A percentile compares a stretch with the other conserved stretches of the same genome.
Conservation (phyloP, 2,113 vertebrate genomes). For the Istiophorus platypterus region DNA sequence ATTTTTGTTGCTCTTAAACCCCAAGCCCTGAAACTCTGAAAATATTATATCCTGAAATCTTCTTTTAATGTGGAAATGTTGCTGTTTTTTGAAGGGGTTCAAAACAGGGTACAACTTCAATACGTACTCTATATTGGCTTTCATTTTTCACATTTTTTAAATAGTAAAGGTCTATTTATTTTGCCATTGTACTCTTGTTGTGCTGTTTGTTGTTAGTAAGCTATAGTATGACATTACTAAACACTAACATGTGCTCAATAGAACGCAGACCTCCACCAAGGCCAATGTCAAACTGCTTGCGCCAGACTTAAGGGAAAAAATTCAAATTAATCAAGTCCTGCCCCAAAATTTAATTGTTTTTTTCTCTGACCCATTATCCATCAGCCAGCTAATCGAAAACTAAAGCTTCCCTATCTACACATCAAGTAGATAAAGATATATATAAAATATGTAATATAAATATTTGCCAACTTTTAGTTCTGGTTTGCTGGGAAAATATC, state of each 20-base stretch:
- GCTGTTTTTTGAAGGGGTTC: not conserved
- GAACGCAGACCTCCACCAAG: no score
- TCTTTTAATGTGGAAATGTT: not conserved
- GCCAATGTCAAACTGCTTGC: no score
- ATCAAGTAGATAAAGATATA: not conserved
- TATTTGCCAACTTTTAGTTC: not conserved
- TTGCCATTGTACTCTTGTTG: no score
- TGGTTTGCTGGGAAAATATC: not conserved
- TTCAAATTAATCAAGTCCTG: no score
- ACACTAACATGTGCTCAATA: no score
- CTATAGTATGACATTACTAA: not conserved
- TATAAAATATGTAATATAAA: not conserved
- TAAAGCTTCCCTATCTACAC: not conserved
- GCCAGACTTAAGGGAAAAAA: no score
- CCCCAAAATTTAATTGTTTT: no score
- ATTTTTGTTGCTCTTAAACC: constrained; percentile 25
- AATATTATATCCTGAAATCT: constrained; percentile 10
- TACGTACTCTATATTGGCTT: not conserved
- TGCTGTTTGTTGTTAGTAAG: no score
- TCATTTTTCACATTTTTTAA: not conserved
- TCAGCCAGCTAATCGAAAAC: no score
- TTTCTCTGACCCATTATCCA: no score
- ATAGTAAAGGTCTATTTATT: no score
- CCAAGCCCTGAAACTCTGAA: constrained; percentile 17
- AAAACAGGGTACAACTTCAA: not conserved